Evolutionary conservation across 1,140 invertebrate genomes (phyloP).

Genomic region (Diorhabda carinulata): DNA sequence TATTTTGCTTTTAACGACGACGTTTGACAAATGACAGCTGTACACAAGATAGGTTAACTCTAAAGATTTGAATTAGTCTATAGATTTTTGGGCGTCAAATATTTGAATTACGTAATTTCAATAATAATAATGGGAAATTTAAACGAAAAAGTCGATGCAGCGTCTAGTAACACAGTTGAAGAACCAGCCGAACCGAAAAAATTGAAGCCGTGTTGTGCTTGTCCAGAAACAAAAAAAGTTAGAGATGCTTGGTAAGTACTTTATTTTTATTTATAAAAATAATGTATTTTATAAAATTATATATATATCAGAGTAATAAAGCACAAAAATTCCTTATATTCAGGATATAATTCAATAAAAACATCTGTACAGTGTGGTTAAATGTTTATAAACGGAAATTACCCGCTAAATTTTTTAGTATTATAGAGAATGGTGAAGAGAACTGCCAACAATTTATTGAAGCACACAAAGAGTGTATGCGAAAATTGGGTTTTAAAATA

Average conservation of each 20-base stretch:
- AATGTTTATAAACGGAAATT: too few relatives aligned
- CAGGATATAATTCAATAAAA: too few relatives aligned
- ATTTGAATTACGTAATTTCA: conserved; percentile 10
- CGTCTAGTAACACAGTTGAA: conserved; percentile 33
- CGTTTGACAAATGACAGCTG: too few relatives aligned
- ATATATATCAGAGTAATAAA: too few relatives aligned
- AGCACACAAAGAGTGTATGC: conserved; percentile 95
- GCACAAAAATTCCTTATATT: too few relatives aligned
- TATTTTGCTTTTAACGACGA: too few relatives aligned
- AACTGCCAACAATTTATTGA: conserved; percentile 88
- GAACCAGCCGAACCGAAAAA: conserved; percentile 58
- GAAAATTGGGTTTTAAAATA: conserved; percentile 91
- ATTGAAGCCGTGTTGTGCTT: conserved; percentile 94
- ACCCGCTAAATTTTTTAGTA: conserved; percentile 61
- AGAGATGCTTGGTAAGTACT: conserved; percentile 82
- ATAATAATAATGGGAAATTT: conserved; percentile 28
- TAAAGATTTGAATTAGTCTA: too few relatives aligned
- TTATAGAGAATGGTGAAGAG: conserved; percentile 89
- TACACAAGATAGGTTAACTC: too few relatives aligned
- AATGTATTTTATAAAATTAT: too few relatives aligned
- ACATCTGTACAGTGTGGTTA: too few relatives aligned
- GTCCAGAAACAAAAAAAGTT: conserved; percentile 90
- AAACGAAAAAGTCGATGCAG: conserved; percentile 43
- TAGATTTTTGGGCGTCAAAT: neutral
- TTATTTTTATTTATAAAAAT: conserved; percentile 8